Evolutionary conservation across 2,113 vertebrate species (phyloP), one percentile per base, ranked within the genome.

Genomic region (Oncorhynchus clarkii): DNA sequence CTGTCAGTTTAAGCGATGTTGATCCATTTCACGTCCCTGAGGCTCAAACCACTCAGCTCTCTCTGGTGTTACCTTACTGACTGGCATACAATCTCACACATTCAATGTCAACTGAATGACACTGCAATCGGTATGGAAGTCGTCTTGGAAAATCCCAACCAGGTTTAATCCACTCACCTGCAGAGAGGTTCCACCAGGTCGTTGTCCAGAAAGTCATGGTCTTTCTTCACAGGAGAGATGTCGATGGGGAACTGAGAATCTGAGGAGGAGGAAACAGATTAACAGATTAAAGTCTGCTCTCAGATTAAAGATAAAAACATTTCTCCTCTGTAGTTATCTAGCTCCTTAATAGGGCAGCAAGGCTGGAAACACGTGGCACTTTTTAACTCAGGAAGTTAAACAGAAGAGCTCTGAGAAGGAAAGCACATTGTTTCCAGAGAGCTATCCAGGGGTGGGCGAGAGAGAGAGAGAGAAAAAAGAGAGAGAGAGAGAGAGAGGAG

Each of bases 201-300:
- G 89, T 95, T 94, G 89, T 99, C 97, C 78, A 99, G 92, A 87
- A 99, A 99, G 87, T 99, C 98, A 73, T 99, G 98, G 77, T 99
- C 98, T 86, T 92, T 92, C 89, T 97, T 99, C 73, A 99, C 98
- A 39, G 95, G 93, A 22, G 93, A 85, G 70, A 98, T 97, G 85
- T 99, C 95, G 82, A 99, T 95, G 11, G 98, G 98, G 85, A 99
- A 99, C 77, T 95, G 94, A 75, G 95, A 94, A 91, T 99, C 98
- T 99, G 79, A n/a, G 83, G 62, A 54, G n/a, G 29, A 16, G 18
- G 67, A 68, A 34, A 68, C 29, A 18, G 16, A 18, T 31, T 60
- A 34, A 68, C 29, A 18, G 16, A 62, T 20, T 62, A 24, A 62
- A 22, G 2, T 27, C 59, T 62, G 59, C 18, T 54, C 51, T 18